Conservation (phyloP, 2,888 invertebrate genomes). For the Nymphalis urticae region DNA sequence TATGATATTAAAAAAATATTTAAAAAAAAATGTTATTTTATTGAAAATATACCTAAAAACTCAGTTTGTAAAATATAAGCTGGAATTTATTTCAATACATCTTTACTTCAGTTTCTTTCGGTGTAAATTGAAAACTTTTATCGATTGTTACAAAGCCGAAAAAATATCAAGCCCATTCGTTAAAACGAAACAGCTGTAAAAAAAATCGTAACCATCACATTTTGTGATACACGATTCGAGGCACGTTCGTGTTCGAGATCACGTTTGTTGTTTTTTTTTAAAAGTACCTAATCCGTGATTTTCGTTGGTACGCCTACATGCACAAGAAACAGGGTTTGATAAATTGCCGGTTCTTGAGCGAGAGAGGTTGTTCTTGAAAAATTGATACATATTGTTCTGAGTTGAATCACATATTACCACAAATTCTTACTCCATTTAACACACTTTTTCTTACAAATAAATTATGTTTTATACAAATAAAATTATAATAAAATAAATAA, state of each 20-base stretch:
- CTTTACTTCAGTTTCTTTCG: neutral
- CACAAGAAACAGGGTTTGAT: slow-evolving; percentile 63
- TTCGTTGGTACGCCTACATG: slow-evolving; percentile 48
- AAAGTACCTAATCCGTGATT: slow-evolving; percentile 60
- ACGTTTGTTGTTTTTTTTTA: slow-evolving; percentile 58
- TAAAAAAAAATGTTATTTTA: neutral
- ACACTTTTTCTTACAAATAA: too few relatives aligned
- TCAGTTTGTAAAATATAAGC: too few relatives aligned
- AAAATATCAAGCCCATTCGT: slow-evolving; percentile 44
- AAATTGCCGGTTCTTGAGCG: slow-evolving; percentile 59
- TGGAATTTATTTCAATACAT: too few relatives aligned
- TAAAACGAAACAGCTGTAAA: slow-evolving; percentile 50
- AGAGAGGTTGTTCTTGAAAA: slow-evolving; percentile 60
- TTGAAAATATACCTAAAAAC: neutral
- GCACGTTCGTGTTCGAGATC: slow-evolving; percentile 59
- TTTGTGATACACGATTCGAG: slow-evolving; percentile 50
- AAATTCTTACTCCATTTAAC: too few relatives aligned
- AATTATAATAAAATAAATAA: too few relatives aligned
- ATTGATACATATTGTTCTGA: slow-evolving; percentile 46
- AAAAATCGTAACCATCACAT: slow-evolving; percentile 63
- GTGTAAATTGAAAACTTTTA: neutral
- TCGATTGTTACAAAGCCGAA: slow-evolving; percentile 18
- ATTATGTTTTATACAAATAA: too few relatives aligned
- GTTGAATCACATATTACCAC: too few relatives aligned
- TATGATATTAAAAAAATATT: neutral